Evolutionary conservation across 1,140 invertebrate species (phyloP), one percentile per base, ranked within the genome.

Genomic region (Dolichoris vasculosae): DNA sequence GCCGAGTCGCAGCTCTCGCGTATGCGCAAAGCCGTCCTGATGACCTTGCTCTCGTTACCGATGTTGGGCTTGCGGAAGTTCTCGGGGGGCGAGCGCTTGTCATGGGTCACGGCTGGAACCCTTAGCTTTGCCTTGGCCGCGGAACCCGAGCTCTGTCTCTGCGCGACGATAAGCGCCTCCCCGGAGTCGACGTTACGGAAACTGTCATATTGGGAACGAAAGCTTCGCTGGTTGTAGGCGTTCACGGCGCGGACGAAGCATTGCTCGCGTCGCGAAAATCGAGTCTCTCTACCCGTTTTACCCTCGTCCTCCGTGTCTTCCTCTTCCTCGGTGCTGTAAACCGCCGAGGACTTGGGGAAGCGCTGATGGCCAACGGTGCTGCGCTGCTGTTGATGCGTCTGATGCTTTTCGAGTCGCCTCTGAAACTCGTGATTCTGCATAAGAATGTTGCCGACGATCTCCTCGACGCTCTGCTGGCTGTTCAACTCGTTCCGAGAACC

Each of bases 351-450:
- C 23, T 91, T 92, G 38, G 94, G 94, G 59, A 94, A 91, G 76
- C 94, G 91, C 82, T 94, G 94, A 35, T 87, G 95, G 94, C 76
- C 95, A 32, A 38, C 43, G 0, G 30, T 0, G 20, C 76, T 76
- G 2, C 78, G 67, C 48, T 85, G 69, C 30, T 84, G 83, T 6
- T 77, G 82, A 20, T 69, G 59, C 40, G 30, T 20, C 1, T 71
- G 83, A 2, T 73, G 43, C 89, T 95, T 96, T 80, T 96, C 96
- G 23, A 97, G 92, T 35, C 97, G 94, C 83, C 96, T 95, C 87
- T 97, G 96, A 85, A 97, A 97, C 87, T 97, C 97, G 88, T 96
- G 95, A 89, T 96, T 97, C 89, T 97, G 96, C 95, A 97, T 96
- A 2, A 98, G 93, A 32, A 98, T 94, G 90, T 97, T 96, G 26